Conservation (phyloP, 2,113 vertebrate genomes). For the Eulacestoma nigropectus region DNA sequence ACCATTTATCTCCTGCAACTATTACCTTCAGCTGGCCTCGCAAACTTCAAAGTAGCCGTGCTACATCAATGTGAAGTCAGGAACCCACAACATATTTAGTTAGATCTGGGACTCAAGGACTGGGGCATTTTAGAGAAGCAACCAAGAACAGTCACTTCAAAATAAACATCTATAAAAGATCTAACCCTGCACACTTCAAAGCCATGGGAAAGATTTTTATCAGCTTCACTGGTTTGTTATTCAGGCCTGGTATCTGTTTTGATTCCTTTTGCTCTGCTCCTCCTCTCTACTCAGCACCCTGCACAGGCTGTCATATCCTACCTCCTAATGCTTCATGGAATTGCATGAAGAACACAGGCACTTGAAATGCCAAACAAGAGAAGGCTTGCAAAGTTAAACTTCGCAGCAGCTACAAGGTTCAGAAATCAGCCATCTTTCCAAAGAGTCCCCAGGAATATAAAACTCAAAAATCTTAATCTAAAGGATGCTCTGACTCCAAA, state of each 20-base stretch:
- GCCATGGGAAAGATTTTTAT: neutral
- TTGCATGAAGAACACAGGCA: neutral
- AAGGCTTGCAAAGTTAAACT: neutral
- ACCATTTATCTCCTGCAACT: neutral
- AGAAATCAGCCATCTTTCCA: neutral
- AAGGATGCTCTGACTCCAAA: neutral
- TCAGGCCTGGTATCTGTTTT: neutral
- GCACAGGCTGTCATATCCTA: neutral
- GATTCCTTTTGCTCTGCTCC: neutral
- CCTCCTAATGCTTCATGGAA: neutral
- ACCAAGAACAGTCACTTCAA: neutral
- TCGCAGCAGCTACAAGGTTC: neutral
- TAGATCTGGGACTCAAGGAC: neutral
- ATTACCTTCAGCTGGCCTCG: neutral
- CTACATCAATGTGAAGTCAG: neutral
- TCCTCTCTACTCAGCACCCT: neutral
- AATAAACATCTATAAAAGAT: neutral
- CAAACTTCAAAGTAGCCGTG: neutral
- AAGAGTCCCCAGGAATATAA: neutral
- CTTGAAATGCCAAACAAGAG: neutral
- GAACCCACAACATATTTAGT: neutral
- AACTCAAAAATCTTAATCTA: neutral
- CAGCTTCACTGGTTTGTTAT: neutral
- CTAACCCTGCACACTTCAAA: neutral
- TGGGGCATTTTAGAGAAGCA: neutral